Evolutionary conservation across 1,140 invertebrate genomes (phyloP).

Genomic region (Pseudomyrmex cubaensis): DNA sequence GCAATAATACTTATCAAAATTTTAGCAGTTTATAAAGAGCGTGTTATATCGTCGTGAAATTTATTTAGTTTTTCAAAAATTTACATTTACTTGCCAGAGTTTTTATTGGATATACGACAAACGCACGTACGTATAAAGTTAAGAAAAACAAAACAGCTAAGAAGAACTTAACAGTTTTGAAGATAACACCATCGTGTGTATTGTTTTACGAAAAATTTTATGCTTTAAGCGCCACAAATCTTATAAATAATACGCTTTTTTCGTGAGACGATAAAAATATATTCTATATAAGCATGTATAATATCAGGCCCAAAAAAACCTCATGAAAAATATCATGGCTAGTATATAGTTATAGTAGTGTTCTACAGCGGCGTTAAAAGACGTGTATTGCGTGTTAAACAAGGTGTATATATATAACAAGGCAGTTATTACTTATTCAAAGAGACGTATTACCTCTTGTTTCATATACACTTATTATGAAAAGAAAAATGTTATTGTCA

Average conservation of each 20-base stretch:
- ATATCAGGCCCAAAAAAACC: conserved; percentile 47
- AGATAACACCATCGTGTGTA: too few species aligned
- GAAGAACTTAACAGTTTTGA: too few species aligned
- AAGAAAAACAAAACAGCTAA: too few species aligned
- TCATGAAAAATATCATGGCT: conserved; percentile 54
- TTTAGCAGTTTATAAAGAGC: too few species aligned
- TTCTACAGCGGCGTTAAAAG: conserved; percentile 15
- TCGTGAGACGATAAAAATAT: conserved; percentile 49
- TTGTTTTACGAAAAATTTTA: too few species aligned
- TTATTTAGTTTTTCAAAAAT: too few species aligned
- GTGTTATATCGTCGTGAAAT: too few species aligned
- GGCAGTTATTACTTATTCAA: conserved; percentile 65
- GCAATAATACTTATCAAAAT: conserved; percentile 9
- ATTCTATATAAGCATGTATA: neutral
- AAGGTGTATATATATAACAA: conserved; percentile 31
- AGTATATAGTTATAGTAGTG: conserved; percentile 56
- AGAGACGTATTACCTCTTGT: conserved; percentile 74
- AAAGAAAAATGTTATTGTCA: conserved; percentile 44
- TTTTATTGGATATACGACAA: too few species aligned
- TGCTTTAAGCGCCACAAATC: conserved; percentile 52
- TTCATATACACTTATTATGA: conserved; percentile 60
- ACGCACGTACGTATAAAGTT: too few species aligned
- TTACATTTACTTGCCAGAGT: too few species aligned
- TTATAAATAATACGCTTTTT: conserved; percentile 41
- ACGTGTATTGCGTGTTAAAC: conserved; percentile 57